Conservation (phyloP, 1,140 invertebrate genomes). For the Dinoponera quadriceps region DNA sequence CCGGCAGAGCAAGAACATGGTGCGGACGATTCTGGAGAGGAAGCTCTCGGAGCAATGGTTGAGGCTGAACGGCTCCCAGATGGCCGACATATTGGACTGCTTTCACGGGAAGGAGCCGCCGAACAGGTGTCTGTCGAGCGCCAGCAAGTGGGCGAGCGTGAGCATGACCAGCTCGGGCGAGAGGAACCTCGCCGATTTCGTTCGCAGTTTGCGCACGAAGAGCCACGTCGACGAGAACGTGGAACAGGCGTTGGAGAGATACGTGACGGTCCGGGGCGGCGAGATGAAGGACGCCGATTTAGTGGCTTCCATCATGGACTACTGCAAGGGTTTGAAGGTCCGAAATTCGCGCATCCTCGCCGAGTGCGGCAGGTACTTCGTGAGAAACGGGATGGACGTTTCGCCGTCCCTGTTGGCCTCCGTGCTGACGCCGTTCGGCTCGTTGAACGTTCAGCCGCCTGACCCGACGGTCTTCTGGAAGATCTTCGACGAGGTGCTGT, state of each 20-base stretch:
- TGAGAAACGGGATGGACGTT: slow-evolving; percentile 85
- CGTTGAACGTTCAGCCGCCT: slow-evolving; percentile 87
- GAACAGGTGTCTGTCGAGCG: slow-evolving; percentile 81
- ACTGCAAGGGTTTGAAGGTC: slow-evolving; percentile 87
- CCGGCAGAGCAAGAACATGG: slow-evolving; percentile 87
- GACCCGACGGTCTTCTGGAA: slow-evolving; percentile 87
- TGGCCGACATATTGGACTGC: slow-evolving; percentile 87
- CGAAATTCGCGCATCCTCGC: slow-evolving; percentile 87
- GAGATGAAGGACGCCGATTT: slow-evolving; percentile 86
- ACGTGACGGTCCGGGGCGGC: slow-evolving; percentile 86
- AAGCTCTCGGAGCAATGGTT: slow-evolving; percentile 87
- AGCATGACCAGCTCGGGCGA: slow-evolving; percentile 88
- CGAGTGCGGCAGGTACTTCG: slow-evolving; percentile 87
- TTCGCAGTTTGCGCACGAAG: slow-evolving; percentile 86
- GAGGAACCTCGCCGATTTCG: slow-evolving; percentile 87
- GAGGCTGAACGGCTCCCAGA: slow-evolving; percentile 85
- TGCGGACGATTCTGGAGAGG: slow-evolving; percentile 88
- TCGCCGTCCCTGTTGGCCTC: slow-evolving; percentile 86
- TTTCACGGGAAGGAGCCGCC: slow-evolving; percentile 67
- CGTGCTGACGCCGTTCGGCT: slow-evolving; percentile 88
- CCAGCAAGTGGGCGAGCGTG: slow-evolving; percentile 87
- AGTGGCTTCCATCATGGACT: slow-evolving; percentile 88
- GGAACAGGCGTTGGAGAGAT: slow-evolving; percentile 88
- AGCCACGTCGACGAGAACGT: slow-evolving; percentile 83
- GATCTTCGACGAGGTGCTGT: slow-evolving; percentile 86